phyloP scores from a whole-genome alignment of 2,888 invertebrate genomes.

The Athripsodes cinereus region DNA sequence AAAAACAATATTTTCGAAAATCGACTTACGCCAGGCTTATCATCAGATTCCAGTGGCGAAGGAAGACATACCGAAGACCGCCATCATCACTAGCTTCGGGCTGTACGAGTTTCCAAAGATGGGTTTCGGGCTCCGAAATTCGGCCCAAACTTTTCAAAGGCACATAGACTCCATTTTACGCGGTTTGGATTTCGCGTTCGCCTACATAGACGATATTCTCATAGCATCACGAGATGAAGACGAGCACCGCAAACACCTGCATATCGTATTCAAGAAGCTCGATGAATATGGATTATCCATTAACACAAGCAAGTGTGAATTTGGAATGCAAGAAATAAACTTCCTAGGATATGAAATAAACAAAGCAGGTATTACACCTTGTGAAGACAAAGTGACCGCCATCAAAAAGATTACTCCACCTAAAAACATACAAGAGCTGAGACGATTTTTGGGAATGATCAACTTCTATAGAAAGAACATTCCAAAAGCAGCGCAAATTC shows the following conservation, averaged over 20 bases:
- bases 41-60: conserved; percentile 33
- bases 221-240: conserved; percentile 27
- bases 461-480: conserved; percentile 17
- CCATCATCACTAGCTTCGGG: conserved; percentile 34
- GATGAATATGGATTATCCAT: conserved; percentile 27
- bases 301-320: conserved; percentile 28
- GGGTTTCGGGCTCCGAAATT: conserved; percentile 32
- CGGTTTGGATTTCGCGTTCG: conserved; percentile 29
- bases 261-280: conserved; percentile 27
- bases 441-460: conserved; percentile 24
- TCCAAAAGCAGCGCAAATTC: conserved; percentile 14
- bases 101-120: conserved; percentile 31
- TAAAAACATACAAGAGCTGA: conserved; percentile 20
- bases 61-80: conserved; percentile 34
- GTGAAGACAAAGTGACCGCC: conserved; percentile 22
- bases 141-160: conserved; percentile 34
- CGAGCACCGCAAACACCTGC: conserved; percentile 28
- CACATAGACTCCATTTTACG: conserved; percentile 31
- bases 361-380: conserved; percentile 9
- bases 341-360: conserved; percentile 17
- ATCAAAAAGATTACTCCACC: conserved; percentile 23
- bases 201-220: conserved; percentile 32
- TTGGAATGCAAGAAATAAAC: conserved; percentile 10
- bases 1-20: conserved; percentile 28
- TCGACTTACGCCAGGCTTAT: conserved; percentile 33